Evolutionary conservation across 2,888 invertebrate species (phyloP).

Genomic region (Ormyrus rosae): DNA sequence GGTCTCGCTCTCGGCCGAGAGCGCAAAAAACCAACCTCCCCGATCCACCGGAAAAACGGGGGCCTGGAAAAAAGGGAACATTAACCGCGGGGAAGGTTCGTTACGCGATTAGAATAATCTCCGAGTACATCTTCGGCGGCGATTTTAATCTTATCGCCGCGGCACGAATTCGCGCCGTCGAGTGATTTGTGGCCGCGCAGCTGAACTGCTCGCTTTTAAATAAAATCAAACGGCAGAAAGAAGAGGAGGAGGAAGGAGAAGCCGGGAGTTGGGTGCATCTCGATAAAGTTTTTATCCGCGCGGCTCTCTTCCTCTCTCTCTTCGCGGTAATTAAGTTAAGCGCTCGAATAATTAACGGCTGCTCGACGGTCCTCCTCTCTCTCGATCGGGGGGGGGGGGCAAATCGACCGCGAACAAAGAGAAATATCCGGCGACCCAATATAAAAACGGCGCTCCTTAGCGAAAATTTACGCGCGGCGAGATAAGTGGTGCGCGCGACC

Average conservation of each 20-base stretch:
- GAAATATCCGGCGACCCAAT: neutral
- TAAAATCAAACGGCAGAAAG: slow-evolving; percentile 3
- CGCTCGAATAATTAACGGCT: slow-evolving; percentile 9
- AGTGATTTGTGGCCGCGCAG: neutral
- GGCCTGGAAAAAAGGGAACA: too few relatives aligned
- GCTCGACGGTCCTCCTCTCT: neutral
- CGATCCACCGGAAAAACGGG: too few relatives aligned
- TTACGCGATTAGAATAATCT: too few relatives aligned
- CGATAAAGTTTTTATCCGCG: neutral
- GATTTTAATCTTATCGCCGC: too few relatives aligned
- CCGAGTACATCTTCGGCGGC: too few relatives aligned
- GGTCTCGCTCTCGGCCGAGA: too few relatives aligned
- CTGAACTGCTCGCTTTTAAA: neutral
- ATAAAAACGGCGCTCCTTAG: neutral
- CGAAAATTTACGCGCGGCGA: slow-evolving; percentile 25
- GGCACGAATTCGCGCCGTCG: too few relatives aligned
- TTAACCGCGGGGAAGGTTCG: too few relatives aligned
- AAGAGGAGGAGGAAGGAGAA: neutral
- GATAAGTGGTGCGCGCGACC: neutral
- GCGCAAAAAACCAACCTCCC: too few relatives aligned
- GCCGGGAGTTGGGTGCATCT: neutral
- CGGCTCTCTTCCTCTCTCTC: neutral
- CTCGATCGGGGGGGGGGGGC: neutral
- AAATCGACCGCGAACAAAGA: neutral
- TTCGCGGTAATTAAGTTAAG: slow-evolving; percentile 9